Conservation (phyloP, 2,888 invertebrate species). For the Campoletis raptor region DNA sequence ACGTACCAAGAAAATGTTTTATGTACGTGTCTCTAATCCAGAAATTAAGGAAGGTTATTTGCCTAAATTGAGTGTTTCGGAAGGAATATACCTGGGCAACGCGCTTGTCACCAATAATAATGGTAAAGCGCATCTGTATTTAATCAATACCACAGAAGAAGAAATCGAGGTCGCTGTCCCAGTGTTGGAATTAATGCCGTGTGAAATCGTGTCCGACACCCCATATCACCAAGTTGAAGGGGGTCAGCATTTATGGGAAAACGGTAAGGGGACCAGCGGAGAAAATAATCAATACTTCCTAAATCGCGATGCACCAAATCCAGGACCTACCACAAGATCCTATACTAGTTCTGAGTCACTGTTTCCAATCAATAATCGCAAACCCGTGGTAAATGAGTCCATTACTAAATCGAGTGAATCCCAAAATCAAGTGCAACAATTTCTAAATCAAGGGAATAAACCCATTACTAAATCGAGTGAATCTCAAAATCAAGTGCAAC, state of each 20-base stretch:
- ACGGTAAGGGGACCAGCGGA: neutral
- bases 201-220: neutral
- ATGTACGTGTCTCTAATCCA: conserved; percentile 43
- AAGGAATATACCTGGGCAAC: conserved; percentile 56
- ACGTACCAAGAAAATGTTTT: conserved; percentile 36
- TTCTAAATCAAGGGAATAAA: neutral
- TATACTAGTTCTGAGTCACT: neutral
- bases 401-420: neutral
- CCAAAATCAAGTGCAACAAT: conserved; percentile 22
- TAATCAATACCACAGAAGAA: conserved; percentile 55
- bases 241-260: neutral
- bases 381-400: neutral
- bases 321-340: neutral
- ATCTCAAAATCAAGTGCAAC: no score
- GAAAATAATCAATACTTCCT: neutral
- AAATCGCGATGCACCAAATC: neutral
- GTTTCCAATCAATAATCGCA: conserved; percentile 7
- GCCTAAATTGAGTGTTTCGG: conserved; percentile 17
- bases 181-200: neutral
- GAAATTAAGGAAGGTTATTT: conserved; percentile 60
- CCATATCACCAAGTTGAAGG: neutral
- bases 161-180: conserved; percentile 53
- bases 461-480: no score
- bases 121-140: conserved; percentile 56
- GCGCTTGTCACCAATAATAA: conserved; percentile 53